A percentile compares a stretch with the other conserved stretches of the same genome.
Conservation (phyloP, 1,140 invertebrate species). For the Caerostris darwini region DNA sequence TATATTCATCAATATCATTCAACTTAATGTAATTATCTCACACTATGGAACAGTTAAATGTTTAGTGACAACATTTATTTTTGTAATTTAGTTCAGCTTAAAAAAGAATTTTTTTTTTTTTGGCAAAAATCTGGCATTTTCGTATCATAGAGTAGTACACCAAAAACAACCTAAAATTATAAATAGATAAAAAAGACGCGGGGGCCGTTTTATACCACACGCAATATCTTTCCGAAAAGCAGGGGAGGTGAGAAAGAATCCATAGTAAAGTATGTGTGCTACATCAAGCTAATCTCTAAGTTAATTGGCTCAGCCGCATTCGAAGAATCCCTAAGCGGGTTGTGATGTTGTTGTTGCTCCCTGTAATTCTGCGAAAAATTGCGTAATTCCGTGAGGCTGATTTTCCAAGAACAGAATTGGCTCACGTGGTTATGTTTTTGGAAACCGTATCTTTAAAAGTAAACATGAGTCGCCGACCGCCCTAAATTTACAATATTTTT, state of each 20-base stretch:
- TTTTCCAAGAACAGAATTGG: background rate
- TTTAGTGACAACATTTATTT: too few species aligned
- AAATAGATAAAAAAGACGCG: background rate
- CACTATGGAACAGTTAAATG: too few species aligned
- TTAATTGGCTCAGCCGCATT: background rate
- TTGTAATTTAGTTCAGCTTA: too few species aligned
- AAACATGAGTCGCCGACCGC: background rate
- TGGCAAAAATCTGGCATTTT: background rate
- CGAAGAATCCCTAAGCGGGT: background rate
- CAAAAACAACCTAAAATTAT: background rate
- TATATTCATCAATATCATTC: too few species aligned
- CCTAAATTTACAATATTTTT: too few species aligned
- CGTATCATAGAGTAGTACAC: background rate
- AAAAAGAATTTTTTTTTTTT: background rate
- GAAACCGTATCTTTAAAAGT: background rate
- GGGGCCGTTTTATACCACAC: background rate
- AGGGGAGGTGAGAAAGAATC: background rate
- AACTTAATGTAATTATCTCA: too few species aligned
- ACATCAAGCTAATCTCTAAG: background rate
- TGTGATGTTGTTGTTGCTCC: background rate
- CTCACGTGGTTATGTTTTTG: background rate
- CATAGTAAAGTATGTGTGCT: background rate
- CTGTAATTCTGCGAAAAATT: background rate
- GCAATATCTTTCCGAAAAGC: background rate
- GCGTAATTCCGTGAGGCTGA: background rate